These are phyloP conservation scores for Plodia interpunctella DNA, from an alignment of 1,140 invertebrate species.

Conservation along the genomic window DNA sequence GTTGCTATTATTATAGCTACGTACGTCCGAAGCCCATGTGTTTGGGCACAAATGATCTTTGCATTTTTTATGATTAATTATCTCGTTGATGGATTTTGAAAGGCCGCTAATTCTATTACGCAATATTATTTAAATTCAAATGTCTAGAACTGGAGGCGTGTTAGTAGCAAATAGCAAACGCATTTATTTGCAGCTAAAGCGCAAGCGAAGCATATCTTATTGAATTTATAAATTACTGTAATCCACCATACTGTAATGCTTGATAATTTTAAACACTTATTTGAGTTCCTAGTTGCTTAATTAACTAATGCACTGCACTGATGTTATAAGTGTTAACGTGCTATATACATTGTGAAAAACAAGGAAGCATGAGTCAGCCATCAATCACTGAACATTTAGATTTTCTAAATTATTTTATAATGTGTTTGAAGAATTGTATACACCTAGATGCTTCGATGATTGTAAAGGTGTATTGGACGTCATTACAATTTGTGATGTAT, in stretches of 20 bases:
- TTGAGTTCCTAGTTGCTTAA: not conserved
- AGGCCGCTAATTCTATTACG: conserved; percentile 3
- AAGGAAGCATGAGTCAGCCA: conserved; percentile 1
- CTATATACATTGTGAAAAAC: not conserved
- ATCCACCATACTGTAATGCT: not conserved
- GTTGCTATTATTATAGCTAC: conserved; percentile 1
- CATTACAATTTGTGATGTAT: too few relatives aligned
- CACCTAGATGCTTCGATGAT: not conserved
- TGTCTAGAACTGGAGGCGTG: not conserved
- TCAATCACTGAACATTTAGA: not conserved
- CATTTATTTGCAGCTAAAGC: not conserved
- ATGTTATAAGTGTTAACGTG: not conserved
- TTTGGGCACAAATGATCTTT: not conserved
- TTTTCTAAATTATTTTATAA: not conserved
- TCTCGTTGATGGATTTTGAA: conserved; percentile 5
- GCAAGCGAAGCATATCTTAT: not conserved
- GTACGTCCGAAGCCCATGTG: not conserved
- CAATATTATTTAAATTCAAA: not conserved
- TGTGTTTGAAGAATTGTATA: not conserved
- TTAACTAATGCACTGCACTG: not conserved
- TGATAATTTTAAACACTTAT: not conserved
- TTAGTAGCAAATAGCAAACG: not conserved
- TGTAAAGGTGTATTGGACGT: too few relatives aligned
- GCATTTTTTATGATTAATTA: conserved; percentile 2
- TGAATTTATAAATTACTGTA: conserved; percentile 5